Base-by-base conservation (phyloP, 2,113 vertebrate species). In the Plecotus auritus region DNA sequence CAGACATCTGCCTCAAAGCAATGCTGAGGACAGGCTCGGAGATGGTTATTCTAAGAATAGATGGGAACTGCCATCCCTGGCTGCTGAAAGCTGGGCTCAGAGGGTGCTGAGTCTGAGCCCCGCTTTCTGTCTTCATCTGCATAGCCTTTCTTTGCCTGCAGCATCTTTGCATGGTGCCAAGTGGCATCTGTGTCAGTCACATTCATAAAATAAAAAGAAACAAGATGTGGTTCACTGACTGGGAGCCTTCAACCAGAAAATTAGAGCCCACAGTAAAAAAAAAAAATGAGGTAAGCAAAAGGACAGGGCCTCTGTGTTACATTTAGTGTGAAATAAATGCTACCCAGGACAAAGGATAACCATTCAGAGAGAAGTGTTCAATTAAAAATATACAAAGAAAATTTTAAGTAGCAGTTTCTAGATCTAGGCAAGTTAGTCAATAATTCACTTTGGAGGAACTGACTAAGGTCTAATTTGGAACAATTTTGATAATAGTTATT, bases 231-330 rank as follows among this genome's bases (percentile, higher is more conserved):
- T 94, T 94, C 51, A 77, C 59, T 87, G n/a, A 93, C 87, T 67
- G 51, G 74, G 45, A 87, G 37, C 20, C n/a, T 85, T 96, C 87
- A 61, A 90, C 84, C 76, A 59, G 83, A 96, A 96, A 95, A 91
- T 93, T 85, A 87, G 85, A 93, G 37, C 26, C 32, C 70, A 82
- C 4, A 72, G 86, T 76, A 80, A 86, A 96, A 95, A 88, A 74
- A 86, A 95, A 95, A 88, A 18, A 42, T 72, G 42, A 77, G 32
- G 61, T 54, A 69, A 94, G 59, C 40, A 73, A 59, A 92, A 17
- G 37, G 45, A 59, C 17, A 47, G 12, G n/a, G 40, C 73, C 18
- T 74, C 85, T 83, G 17, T 69, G 37, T 90, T 88, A 59, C 35
- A 88, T 54, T 67, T 30, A 66, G 9, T 85, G 26, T 70, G 69